Evolutionary conservation across 1,140 invertebrate genomes (phyloP), one percentile per base, ranked within the genome.

Genomic region (Arctopsyche grandis): DNA sequence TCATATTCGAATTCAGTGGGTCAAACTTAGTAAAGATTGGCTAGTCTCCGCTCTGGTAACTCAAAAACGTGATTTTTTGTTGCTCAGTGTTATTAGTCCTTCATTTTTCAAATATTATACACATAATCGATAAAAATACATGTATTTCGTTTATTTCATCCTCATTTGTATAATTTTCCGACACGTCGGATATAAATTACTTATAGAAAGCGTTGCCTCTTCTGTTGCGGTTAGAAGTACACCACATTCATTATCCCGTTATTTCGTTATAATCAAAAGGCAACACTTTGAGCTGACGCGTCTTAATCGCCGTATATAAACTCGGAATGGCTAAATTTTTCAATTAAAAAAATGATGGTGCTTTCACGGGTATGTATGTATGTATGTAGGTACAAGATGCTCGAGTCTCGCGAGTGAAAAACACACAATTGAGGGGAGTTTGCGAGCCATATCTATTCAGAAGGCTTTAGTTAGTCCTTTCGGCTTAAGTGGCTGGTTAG

Each of bases 401-500:
- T 16, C 16, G 4, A 58, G 16, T 5, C 19, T 60, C 14, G 14
- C 14, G 9, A 22, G 21, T 19, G 58, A 19, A 19, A 52, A 60
- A 60, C 58, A 60, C 63, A 66, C 63, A 66, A 66, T 66, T 24
- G 63, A 19, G 24, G 24, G 58, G 58, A 60, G 58, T 60, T 60
- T 60, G 58, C 58, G 58, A 22, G 21, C 63, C 63, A 66, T 66
- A 26, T 66, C 21, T 26, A 66, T 66, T 66, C 63, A 66, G 63
- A 26, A 24, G 63, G 63, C 24, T 48, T 71, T 46, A 46, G 69
- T 48, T 71, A 48, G 69, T 48, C 69, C 38, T 48, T 48, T 71
- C 38, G 69, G 69, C 69, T 71, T 46, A 71, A 71, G 44, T 71
- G 38, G 44, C 44, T 71, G 69, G 38, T 71, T 71, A 48, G 38